Evolutionary conservation across 2,797 vertebrate genomes (phyloP).

Genomic region (Dromococcyx pavoninus): DNA sequence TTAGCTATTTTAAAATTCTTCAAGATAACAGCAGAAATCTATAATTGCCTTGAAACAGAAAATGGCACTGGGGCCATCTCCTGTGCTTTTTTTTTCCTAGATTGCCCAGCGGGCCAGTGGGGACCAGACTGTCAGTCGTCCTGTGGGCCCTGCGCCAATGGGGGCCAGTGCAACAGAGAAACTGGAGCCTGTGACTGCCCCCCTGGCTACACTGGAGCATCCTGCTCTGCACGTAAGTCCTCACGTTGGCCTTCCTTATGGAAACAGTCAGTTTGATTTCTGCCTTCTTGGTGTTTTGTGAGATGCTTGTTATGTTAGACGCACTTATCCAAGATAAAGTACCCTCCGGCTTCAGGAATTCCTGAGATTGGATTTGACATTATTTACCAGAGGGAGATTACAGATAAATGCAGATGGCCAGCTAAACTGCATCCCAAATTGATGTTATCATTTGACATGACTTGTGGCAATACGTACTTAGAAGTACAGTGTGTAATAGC

Average conservation of each 20-base stretch:
- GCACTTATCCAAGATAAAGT: neutral
- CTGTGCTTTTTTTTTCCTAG: constrained; percentile 57
- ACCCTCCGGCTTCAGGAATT: neutral
- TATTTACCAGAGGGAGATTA: neutral
- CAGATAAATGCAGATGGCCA: neutral
- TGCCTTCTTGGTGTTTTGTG: neutral
- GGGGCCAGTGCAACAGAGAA: constrained; percentile 72
- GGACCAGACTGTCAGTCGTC: constrained; percentile 72
- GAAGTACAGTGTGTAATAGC: neutral
- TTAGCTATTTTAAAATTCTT: neutral
- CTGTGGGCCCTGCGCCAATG: constrained; percentile 73
- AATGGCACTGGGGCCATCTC: neutral
- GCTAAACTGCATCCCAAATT: neutral
- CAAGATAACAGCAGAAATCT: neutral
- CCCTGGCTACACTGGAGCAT: constrained; percentile 73
- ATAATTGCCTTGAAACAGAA: neutral
- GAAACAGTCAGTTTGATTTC: neutral
- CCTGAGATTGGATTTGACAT: neutral
- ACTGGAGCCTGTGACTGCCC: constrained; percentile 75
- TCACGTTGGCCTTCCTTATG: neutral
- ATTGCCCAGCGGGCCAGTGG: constrained; percentile 75
- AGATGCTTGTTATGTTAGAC: neutral
- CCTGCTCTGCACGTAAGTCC: constrained; percentile 70
- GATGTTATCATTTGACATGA: neutral
- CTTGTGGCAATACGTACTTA: neutral